A percentile compares a stretch with the other conserved stretches of the same genome.
Conservation (phyloP, 2,113 vertebrate species). For the Bombycilla garrulus region DNA sequence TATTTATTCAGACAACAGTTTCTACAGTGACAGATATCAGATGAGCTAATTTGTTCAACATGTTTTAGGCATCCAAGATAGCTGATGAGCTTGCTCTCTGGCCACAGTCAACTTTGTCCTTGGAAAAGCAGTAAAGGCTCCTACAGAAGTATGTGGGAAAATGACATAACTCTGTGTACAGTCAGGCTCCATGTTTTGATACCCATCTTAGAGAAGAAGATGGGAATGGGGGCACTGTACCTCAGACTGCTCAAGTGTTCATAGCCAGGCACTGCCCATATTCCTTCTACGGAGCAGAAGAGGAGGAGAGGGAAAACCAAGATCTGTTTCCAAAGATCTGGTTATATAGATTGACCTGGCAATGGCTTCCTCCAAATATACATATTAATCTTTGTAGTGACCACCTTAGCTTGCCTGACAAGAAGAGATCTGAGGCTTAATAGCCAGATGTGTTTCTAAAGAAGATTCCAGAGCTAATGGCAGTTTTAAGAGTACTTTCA, state of each 20-base stretch:
- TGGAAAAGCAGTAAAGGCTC: neutral
- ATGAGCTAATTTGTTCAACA: neutral
- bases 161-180: accelerated
- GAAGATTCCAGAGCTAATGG: neutral
- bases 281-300: neutral
- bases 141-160: neutral
- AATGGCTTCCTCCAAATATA: neutral
- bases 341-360: neutral
- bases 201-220: neutral
- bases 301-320: neutral
- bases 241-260: neutral
- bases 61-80: neutral
- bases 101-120: neutral
- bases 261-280: neutral
- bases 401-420: neutral
- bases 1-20: neutral
- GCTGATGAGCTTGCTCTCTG: neutral
- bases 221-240: neutral
- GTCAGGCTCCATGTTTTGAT: neutral
- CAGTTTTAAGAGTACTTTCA: neutral
- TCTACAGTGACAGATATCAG: neutral
- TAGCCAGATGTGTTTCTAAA: neutral
- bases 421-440: neutral
- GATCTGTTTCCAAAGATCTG: neutral
- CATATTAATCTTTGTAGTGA: neutral